These are phyloP conservation scores for Physocephala rufipes DNA, from an alignment of 2,888 invertebrate genomes.

Conservation along the genomic window DNA sequence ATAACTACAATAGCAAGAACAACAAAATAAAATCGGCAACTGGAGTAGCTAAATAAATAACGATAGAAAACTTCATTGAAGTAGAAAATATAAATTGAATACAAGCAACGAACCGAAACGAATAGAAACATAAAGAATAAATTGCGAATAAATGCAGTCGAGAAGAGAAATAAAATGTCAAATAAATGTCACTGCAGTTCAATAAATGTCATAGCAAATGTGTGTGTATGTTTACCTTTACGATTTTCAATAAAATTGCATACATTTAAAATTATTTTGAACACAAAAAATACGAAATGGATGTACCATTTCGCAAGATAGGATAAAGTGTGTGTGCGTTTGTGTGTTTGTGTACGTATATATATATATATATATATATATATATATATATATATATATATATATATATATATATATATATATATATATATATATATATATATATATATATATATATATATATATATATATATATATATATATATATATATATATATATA, in stretches of 20 bases:
- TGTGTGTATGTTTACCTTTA: too few species aligned
- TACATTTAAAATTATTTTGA: too few species aligned
- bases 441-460: too few species aligned
- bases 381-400: too few species aligned
- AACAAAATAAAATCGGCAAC: not conserved
- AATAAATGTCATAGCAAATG: conserved; percentile 26
- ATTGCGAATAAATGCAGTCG: conserved; percentile 26
- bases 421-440: too few species aligned
- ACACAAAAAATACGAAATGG: not conserved
- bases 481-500: too few species aligned
- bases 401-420: too few species aligned
- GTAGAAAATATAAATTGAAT: not conserved
- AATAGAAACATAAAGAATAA: not conserved
- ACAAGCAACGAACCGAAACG: not conserved
- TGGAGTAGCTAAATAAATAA: not conserved
- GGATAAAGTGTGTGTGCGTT: not conserved
- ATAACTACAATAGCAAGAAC: not conserved
- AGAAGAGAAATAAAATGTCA: conserved; percentile 28
- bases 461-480: too few species aligned
- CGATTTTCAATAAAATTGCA: too few species aligned
- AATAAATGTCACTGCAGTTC: conserved; percentile 28
- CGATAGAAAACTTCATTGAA: not conserved
- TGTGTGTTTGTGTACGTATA: not conserved
- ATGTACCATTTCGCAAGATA: too few species aligned
- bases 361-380: not conserved